These are phyloP conservation scores for Pituophis catenifer DNA, from an alignment of 2,113 vertebrate genomes.

Conservation along the genomic window DNA sequence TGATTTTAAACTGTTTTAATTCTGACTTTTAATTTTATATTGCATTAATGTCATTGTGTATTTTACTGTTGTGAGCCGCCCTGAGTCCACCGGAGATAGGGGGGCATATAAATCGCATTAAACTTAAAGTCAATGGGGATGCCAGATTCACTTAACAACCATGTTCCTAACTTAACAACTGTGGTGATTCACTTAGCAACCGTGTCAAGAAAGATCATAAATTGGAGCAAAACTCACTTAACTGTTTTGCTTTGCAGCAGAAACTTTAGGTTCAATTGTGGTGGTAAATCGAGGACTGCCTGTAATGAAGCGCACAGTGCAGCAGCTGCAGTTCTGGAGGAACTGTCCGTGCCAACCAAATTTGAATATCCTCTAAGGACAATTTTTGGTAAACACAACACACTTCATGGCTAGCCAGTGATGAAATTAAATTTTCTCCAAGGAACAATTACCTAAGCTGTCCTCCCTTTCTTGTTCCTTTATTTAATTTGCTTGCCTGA, in stretches of 20 bases:
- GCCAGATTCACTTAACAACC: neutral
- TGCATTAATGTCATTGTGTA: too few relatives aligned
- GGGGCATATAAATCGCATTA: too few relatives aligned
- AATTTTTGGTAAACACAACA: neutral
- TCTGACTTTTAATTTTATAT: too few relatives aligned
- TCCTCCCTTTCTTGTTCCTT: neutral
- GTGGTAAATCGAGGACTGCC: neutral
- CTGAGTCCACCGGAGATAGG: too few relatives aligned
- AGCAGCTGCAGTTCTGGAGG: neutral
- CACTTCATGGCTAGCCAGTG: neutral
- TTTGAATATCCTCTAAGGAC: neutral
- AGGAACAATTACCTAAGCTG: neutral
- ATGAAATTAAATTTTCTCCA: neutral
- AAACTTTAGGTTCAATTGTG: neutral
- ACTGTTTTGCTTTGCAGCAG: neutral
- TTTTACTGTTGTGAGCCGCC: too few relatives aligned
- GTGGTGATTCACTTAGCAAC: neutral
- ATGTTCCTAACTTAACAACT: neutral
- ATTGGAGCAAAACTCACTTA: neutral
- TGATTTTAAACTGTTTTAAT: too few relatives aligned
- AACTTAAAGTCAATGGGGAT: neutral
- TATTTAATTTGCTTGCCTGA: neutral
- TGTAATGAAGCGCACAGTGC: neutral
- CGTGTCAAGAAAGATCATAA: neutral
- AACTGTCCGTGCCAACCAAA: neutral